Base-by-base conservation (phyloP, 2,113 vertebrate genomes). In the Halichoeres trimaculatus region DNA sequence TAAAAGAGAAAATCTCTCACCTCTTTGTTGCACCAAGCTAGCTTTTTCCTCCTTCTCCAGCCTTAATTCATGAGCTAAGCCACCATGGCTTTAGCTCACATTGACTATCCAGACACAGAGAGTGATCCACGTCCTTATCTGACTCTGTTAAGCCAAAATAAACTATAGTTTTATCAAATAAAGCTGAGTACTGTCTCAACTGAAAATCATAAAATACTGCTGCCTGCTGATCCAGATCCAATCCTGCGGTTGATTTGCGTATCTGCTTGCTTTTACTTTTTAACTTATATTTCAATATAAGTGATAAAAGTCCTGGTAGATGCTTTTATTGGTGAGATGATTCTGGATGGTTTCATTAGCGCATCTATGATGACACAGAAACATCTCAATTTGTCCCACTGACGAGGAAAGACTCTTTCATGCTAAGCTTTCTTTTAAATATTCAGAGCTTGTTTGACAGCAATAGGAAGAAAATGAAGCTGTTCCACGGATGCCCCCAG, bases 401-500 rank as follows among this genome's bases (percentile, higher is more conserved):
- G 58, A 69, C 2, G 0, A 13, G 26, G 24, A 12, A 12, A 51
- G 11, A 74, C 34, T 64, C 14, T 67, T 43, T 55, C 47, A 52
- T 67, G 12, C 60, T 70, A 68, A 62, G 40, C 2, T 5, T 66
- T 30, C 30, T 30, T 74, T 81, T 82, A 36, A 77, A 45, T 48
- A 74, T 61, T 64, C 62, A 63, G 45, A 1, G 10, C 26, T 35
- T 76, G 61, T 64, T 60, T 78, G 67, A 69, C 40, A 40, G 68
- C 12, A 61, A 64, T 71, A 54, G 20, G 41, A 11, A 22, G 45
- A 69, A 57, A 65, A 61, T 61, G 23, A 73, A 58, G 54, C 61
- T 65, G n/a, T 57, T 78, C 63, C 22, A 50, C 59, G 65, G 57
- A 51, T 22, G 19, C 20, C n/a, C 53, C 13, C 6, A 4, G 22